Base-by-base conservation (phyloP, 2,888 invertebrate species). In the Hofmannophila pseudospretella region DNA sequence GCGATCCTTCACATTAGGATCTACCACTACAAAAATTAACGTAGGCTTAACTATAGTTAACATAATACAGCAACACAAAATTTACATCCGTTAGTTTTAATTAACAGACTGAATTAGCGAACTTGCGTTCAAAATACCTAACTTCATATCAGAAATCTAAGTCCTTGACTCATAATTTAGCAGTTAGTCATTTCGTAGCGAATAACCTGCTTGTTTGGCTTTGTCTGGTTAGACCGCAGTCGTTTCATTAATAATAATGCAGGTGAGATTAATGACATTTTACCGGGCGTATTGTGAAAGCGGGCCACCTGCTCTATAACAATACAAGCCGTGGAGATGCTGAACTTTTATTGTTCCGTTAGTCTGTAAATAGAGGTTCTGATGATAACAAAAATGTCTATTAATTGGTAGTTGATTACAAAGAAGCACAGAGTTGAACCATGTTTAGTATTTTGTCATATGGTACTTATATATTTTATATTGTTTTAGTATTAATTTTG, bases 251-350 rank as follows among this genome's bases (percentile, higher is more conserved):
- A 49, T 45, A 51, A 48, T 41, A 33, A 33, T 33, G 25, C 32
- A 27, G 33, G 42, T 19, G 39, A 52, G 49, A 58, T 58, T 58
- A 56, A 64, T 60, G 44, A 44, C 42, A 43, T 42, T 51, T 45
- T 40, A 42, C 37, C 43, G 45, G 44, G 49, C 39, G 44, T 43
- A 27, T 67, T 67, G 58, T 51, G 64, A 64, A 65, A 65, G 61
- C 49, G 39, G 47, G 51, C 53, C 58, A 62, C 58, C 61, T 65
- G 57, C 50, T 42, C 27, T 32, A 41, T 30, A 33, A 29, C 38
- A 38, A 42, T 30, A 41, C 42, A 38, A 38, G 32, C 32, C 23
- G 34, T 32, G 16, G 19, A 39, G 27, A 29, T 28, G 25, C n/a
- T 35, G 36, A 36, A 41, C 38, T 38, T 29, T 42, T 37, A 39